Conservation (phyloP, 2,113 vertebrate genomes). For the Peucedramus taeniatus region DNA sequence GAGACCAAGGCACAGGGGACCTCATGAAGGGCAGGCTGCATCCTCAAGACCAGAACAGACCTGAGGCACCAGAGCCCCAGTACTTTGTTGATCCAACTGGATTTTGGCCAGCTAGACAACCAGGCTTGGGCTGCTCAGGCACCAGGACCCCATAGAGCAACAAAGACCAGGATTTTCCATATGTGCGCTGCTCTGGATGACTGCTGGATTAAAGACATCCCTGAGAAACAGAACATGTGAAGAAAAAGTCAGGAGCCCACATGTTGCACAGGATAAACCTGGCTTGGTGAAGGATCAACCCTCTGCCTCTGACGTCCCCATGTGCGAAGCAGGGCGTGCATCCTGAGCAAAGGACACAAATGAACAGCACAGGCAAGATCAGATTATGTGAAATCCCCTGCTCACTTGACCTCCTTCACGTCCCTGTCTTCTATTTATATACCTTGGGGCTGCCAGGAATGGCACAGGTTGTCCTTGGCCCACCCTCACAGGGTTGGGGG, state of each 20-base stretch:
- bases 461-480: not conserved
- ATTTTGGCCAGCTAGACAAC: not conserved
- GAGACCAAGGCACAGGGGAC: not conserved
- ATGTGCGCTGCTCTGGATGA: not conserved
- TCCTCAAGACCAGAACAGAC: not conserved
- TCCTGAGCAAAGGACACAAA: constrained; percentile 30
- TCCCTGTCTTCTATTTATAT: constrained; percentile 53
- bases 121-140: not conserved
- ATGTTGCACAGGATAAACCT: not conserved
- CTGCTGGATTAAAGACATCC: not conserved
- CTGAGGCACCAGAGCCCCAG: not conserved
- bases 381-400: constrained; percentile 51
- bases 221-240: not conserved
- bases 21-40: not conserved
- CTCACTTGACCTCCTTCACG: constrained; percentile 60
- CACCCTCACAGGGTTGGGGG: not conserved
- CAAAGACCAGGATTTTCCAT: not conserved
- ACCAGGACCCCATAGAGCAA: not conserved
- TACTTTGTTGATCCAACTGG: not conserved
- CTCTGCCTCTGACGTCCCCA: not conserved
- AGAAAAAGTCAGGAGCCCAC: not conserved
- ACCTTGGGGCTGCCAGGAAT: not conserved
- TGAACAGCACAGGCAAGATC: constrained; percentile 31
- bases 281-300: not conserved
- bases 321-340: not conserved